These are phyloP conservation scores for Pelodiscus sinensis DNA, from an alignment of 2,113 vertebrate genomes.

Conservation along the genomic window DNA sequence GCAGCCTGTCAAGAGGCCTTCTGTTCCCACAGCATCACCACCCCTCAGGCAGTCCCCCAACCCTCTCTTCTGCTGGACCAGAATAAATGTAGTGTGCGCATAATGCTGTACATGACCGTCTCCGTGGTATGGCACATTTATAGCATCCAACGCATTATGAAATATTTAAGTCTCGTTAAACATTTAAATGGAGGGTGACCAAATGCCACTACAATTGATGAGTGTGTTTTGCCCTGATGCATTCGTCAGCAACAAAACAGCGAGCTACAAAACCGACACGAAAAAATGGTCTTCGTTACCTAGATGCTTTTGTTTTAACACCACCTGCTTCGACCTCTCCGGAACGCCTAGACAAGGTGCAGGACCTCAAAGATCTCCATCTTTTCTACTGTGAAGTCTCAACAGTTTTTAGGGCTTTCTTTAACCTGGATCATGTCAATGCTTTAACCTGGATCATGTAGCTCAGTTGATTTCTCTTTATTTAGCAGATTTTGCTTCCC, in stretches of 20 bases:
- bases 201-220: fast-evolving
- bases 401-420: neutral
- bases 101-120: fast-evolving
- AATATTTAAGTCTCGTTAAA: neutral
- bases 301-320: neutral
- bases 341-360: neutral
- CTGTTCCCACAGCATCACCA: fast-evolving
- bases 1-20: neutral
- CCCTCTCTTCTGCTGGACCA: neutral
- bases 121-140: fast-evolving
- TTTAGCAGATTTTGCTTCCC: neutral
- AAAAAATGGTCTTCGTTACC: fast-evolving
- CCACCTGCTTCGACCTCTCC: neutral
- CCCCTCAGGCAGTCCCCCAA: neutral
- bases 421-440: neutral
- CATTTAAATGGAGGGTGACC: neutral
- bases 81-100: fast-evolving
- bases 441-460: neutral
- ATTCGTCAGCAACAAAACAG: neutral
- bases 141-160: fast-evolving
- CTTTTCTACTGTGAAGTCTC: neutral
- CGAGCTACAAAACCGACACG: fast-evolving
- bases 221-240: too few relatives aligned
- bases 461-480: neutral
- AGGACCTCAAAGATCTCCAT: neutral